These are phyloP conservation scores for Dryadula phaetusa DNA, from an alignment of 2,888 invertebrate genomes.

Conservation along the genomic window DNA sequence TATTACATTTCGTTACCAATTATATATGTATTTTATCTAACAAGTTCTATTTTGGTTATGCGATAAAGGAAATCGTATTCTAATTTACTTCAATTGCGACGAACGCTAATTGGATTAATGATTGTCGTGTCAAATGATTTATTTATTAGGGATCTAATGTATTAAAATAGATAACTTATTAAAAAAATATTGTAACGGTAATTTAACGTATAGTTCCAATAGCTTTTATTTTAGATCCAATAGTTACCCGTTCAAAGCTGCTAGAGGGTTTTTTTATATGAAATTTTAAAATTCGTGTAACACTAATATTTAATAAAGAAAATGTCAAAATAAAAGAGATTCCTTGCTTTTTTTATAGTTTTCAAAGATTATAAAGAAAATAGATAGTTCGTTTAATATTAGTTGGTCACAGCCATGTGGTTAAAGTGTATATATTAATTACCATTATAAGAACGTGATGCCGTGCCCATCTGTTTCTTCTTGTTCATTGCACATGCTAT, in stretches of 20 bases:
- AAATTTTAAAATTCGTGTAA: too few relatives aligned
- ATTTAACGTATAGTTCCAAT: too few relatives aligned
- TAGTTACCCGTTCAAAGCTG: too few relatives aligned
- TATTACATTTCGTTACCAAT: slow-evolving; percentile 16
- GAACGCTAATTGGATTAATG: slow-evolving; percentile 3
- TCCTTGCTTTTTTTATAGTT: too few relatives aligned
- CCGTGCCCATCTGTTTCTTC: slow-evolving; percentile 12
- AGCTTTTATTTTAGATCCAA: too few relatives aligned
- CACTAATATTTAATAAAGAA: too few relatives aligned
- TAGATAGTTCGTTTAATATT: too few relatives aligned
- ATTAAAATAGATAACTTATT: too few relatives aligned
- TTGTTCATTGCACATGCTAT: slow-evolving; percentile 7
- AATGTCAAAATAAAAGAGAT: too few relatives aligned
- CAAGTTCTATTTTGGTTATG: neutral
- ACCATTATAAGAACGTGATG: slow-evolving; percentile 12
- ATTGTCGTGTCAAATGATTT: neutral
- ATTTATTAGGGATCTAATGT: neutral
- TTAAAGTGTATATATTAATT: slow-evolving; percentile 20
- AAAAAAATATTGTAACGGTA: too few relatives aligned
- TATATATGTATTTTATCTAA: slow-evolving; percentile 11
- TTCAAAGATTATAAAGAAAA: too few relatives aligned
- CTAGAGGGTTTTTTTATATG: too few relatives aligned
- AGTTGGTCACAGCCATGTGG: slow-evolving; percentile 16
- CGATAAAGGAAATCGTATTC: slow-evolving; percentile 7
- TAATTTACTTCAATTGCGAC: neutral